Conservation (phyloP, 2,113 vertebrate genomes). For the Acrocephalus arundinaceus region DNA sequence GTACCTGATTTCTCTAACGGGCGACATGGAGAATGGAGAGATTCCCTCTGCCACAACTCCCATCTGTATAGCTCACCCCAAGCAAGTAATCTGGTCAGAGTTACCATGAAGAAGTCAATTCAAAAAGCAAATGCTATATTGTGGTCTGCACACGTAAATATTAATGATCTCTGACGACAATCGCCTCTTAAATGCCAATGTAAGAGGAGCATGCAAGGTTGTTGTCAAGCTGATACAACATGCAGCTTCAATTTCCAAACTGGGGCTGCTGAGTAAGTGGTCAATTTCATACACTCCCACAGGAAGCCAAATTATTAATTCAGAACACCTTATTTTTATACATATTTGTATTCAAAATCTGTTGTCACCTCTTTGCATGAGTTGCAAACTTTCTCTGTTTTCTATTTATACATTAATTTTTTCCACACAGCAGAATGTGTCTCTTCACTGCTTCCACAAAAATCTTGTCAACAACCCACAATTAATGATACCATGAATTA, state of each 20-base stretch:
- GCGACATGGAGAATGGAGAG: background rate
- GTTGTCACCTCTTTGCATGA: slow-evolving; percentile 1
- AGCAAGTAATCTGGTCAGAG: background rate
- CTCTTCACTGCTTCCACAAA: slow-evolving; percentile 2
- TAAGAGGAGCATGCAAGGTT: background rate
- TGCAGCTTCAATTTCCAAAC: background rate
- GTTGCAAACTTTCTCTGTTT: background rate
- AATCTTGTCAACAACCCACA: slow-evolving; percentile 3
- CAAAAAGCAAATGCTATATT: background rate
- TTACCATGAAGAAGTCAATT: background rate
- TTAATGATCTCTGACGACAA: background rate
- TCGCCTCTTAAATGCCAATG: fast-evolving
- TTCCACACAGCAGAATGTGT: background rate
- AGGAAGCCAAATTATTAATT: slow-evolving; percentile 26
- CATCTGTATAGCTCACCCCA: background rate
- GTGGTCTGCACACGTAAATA: background rate
- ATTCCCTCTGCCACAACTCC: background rate
- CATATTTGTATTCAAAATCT: slow-evolving; percentile 10
- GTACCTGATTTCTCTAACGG: background rate
- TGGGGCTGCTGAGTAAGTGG: background rate
- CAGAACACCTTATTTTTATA: slow-evolving; percentile 25
- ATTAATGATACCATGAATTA: background rate
- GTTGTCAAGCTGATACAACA: background rate
- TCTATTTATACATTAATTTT: slow-evolving; percentile 1
- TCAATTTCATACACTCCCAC: background rate